Evolutionary conservation across 2,888 invertebrate species (phyloP).

Genomic region (Noctua janthe): DNA sequence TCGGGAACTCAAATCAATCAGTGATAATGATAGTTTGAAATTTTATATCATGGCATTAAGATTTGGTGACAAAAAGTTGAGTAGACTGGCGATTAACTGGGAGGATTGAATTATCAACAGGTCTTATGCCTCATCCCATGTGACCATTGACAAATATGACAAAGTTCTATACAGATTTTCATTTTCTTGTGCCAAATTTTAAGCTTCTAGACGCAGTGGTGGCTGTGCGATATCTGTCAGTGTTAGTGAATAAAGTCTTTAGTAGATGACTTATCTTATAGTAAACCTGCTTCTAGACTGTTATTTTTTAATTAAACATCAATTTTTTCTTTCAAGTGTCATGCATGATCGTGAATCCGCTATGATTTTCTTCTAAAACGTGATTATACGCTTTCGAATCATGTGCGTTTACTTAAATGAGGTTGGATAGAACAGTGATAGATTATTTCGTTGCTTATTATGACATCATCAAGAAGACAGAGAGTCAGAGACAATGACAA

Average conservation of each 20-base stretch:
- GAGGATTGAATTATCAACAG: background rate
- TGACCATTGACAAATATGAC: background rate
- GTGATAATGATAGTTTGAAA: too few species aligned
- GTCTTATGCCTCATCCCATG: background rate
- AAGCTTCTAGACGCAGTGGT: background rate
- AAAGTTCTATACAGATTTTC: background rate
- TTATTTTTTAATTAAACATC: background rate
- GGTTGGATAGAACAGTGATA: background rate
- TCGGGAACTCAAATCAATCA: too few species aligned
- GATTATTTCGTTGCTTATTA: background rate
- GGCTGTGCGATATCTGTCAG: background rate
- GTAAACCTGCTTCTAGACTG: background rate
- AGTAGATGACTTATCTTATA: background rate
- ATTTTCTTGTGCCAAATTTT: background rate
- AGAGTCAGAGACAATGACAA: background rate
- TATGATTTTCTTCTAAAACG: background rate
- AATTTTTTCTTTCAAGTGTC: background rate
- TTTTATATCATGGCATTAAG: background rate
- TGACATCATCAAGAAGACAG: slow-evolving; percentile 10
- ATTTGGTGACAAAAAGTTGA: background rate
- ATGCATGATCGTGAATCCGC: background rate
- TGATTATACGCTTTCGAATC: background rate
- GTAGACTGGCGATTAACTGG: background rate
- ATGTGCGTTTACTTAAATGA: background rate
- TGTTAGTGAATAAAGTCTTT: background rate